phyloP scores from a whole-genome alignment of 2,797 vertebrate species.

The Peromyscus attwateri region DNA sequence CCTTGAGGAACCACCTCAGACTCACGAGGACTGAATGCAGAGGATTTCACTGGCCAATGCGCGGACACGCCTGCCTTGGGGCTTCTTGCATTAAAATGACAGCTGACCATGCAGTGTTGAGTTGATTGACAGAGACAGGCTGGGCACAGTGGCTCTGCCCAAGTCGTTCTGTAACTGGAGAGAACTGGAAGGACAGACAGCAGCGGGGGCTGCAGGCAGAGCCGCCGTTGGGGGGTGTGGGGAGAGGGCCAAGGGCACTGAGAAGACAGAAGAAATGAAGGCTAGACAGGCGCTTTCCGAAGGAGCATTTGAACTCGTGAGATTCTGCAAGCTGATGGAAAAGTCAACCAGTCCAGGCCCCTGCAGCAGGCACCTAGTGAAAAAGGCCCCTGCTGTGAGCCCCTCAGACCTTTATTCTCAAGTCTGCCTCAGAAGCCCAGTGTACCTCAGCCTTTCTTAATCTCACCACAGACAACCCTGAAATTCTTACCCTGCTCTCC shows the following conservation, averaged over 20 bases:
- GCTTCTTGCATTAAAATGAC: not conserved
- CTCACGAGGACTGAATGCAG: accelerated
- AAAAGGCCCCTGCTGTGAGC: not conserved
- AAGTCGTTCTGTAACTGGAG: too few species aligned
- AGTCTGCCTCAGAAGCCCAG: not conserved
- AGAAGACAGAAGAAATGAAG: not conserved
- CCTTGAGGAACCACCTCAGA: accelerated
- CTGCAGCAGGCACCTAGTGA: not conserved
- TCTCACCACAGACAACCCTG: not conserved
- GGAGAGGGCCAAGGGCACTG: not conserved
- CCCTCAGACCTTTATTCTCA: not conserved
- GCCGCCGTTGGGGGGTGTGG: accelerated
- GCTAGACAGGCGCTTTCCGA: not conserved
- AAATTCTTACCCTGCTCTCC: not conserved
- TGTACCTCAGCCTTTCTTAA: not conserved
- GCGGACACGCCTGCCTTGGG: accelerated
- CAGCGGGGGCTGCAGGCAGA: not conserved
- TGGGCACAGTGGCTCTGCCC: accelerated
- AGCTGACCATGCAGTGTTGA: not conserved
- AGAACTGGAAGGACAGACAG: not conserved
- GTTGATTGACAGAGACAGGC: accelerated
- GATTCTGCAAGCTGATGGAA: too few species aligned
- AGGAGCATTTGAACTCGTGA: not conserved
- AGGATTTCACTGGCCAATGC: not conserved
- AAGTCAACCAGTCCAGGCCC: not conserved